phyloP scores from a whole-genome alignment of 2,113 vertebrate genomes.

The Chionis minor region DNA sequence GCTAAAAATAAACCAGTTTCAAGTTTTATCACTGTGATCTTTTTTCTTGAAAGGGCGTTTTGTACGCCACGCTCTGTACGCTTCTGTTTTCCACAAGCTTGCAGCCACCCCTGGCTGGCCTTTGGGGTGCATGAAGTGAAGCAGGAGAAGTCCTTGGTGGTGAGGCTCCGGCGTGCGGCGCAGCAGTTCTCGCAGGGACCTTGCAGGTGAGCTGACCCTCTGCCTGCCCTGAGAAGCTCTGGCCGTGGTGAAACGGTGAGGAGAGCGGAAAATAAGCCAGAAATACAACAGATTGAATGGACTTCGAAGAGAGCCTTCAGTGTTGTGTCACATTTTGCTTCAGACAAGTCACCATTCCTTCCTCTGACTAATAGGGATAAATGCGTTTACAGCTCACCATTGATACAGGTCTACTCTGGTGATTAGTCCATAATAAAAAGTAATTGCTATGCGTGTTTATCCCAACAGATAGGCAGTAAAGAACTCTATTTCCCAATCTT shows the following conservation, averaged over 20 bases:
- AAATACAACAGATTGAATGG: neutral
- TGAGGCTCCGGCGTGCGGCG: neutral
- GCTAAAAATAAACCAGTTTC: neutral
- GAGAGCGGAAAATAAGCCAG: neutral
- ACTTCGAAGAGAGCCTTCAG: neutral
- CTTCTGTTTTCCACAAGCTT: neutral
- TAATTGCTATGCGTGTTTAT: neutral
- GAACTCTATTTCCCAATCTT: neutral
- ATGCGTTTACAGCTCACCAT: neutral
- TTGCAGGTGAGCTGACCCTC: neutral
- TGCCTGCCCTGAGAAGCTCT: neutral
- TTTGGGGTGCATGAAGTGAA: fast-evolving
- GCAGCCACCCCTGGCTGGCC: neutral
- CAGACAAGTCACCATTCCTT: neutral
- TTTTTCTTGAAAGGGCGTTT: neutral
- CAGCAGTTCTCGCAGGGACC: neutral
- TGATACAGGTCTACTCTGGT: neutral
- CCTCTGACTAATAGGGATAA: neutral
- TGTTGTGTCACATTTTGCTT: neutral
- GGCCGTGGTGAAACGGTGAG: neutral
- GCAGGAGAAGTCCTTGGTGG: neutral
- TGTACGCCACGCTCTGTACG: neutral
- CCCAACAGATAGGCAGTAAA: neutral
- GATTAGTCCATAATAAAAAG: neutral
- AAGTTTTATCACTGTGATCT: neutral